Evolutionary conservation across 2,797 vertebrate genomes (phyloP), one percentile per base, ranked within the genome.

Genomic region (Paedocypris micromegethes): DNA sequence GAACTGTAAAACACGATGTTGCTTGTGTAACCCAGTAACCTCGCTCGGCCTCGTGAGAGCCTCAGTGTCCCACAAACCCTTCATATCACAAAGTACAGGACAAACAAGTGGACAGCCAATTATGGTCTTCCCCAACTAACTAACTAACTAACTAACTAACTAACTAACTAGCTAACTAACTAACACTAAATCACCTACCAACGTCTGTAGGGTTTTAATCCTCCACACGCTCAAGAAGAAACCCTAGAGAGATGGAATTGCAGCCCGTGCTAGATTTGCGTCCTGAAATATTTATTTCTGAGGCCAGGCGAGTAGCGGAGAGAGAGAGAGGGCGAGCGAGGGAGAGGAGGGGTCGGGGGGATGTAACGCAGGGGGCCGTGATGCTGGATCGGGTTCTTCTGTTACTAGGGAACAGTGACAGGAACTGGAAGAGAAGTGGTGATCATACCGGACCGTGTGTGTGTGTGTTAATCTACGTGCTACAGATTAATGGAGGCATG

Each of bases 331-430:
- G 54, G 66, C 3, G 63, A 78, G 3, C 23, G 44, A 43, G 41
- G 45, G 49, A 62, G 46, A 75, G 46, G 74, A 52, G 58, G 64
- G 40, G 40, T 50, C 49, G 58, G 42, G 54, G 70, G 59, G 54
- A 58, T 63, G 44, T 37, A 9, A 6, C 23, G 3, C 7, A 6
- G 48, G 62, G 81, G 67, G 74, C 61, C 47, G 66, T 79, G 82
- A 83, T 80, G 83, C 82, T 83, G 59, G 79, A 79, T 81, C 65
- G 2, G 40, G 70, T 79, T 79, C 81, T 75, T 63, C 83, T 77
- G 87, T 90, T 89, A 86, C 89, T 84, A 88, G 78, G 88, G 71
- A 86, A 87, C 84, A 43, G 79, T 58, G 74, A 75, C 73, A 70
- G 72, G 75, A 74, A 76, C 23, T 23, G 23, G 23, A 23, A 23